phyloP scores from a whole-genome alignment of 2,888 invertebrate genomes.

The Leptura quadrifasciata region DNA sequence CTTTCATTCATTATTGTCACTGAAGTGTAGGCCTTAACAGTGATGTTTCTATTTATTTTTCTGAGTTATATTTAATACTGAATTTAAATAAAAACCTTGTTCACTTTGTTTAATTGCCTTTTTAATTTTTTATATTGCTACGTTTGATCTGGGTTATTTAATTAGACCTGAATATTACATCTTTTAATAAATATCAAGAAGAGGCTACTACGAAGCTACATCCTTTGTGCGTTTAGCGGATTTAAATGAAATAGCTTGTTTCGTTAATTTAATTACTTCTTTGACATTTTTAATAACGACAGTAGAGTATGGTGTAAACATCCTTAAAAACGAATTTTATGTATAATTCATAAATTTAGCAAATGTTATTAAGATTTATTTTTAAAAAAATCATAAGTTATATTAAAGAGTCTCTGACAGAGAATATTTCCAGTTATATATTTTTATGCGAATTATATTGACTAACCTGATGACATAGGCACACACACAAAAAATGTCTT shows the following conservation, averaged over 20 bases:
- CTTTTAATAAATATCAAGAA: neutral
- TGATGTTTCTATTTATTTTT: too few species aligned
- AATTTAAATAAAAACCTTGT: neutral
- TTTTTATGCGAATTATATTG: too few species aligned
- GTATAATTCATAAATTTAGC: too few species aligned
- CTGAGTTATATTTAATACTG: too few species aligned
- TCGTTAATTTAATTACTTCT: neutral
- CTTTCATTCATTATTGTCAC: neutral
- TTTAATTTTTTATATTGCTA: neutral
- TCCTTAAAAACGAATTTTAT: too few species aligned
- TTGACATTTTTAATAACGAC: neutral
- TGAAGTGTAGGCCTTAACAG: neutral
- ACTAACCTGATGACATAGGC: too few species aligned
- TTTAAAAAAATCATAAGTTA: too few species aligned
- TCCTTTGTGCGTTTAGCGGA: neutral
- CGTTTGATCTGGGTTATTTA: neutral
- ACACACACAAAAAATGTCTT: too few species aligned
- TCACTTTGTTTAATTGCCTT: neutral
- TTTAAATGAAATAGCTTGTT: neutral
- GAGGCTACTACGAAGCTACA: neutral
- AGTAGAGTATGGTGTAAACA: neutral
- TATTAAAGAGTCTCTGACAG: too few species aligned
- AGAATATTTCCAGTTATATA: too few species aligned
- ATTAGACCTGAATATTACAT: neutral
- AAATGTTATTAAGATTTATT: too few species aligned